These are phyloP conservation scores for Zhengitettix transpicula DNA, from an alignment of 2,888 invertebrate species.

Conservation along the genomic window DNA sequence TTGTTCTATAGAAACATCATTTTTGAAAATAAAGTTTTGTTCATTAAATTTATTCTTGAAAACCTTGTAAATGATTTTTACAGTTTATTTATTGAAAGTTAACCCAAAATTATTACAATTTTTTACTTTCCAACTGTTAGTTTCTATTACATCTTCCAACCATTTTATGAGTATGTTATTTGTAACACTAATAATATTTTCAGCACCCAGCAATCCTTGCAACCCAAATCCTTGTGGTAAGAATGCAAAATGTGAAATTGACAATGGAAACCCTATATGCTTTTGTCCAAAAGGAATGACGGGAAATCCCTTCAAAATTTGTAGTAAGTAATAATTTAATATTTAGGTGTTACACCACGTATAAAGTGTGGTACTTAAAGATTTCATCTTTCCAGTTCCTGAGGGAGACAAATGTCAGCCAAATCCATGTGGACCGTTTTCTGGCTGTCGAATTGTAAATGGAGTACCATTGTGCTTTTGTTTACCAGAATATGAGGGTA, in stretches of 20 bases:
- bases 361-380: no score
- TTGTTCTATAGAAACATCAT: no score
- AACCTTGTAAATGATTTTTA: no score
- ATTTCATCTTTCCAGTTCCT: conserved; percentile 45
- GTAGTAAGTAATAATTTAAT: conserved; percentile 51
- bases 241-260: conserved; percentile 68
- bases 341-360: no score
- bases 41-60: no score
- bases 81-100: no score
- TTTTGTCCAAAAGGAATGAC: conserved; percentile 78
- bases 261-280: conserved; percentile 73
- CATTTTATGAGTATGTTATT: no score
- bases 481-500: conserved; percentile 70
- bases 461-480: conserved; percentile 73
- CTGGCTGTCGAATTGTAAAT: conserved; percentile 61
- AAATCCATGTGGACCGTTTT: conserved; percentile 69
- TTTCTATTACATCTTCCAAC: no score
- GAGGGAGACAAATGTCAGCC: conserved; percentile 71
- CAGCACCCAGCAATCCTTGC: conserved; percentile 59
- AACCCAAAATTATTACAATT: no score
- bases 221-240: conserved; percentile 75
- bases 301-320: conserved; percentile 78
- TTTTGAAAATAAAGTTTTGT: no score
- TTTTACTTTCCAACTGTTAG: no score
- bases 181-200: no score